Evolutionary conservation across 2,888 invertebrate genomes (phyloP), one percentile per base, ranked within the genome.

Genomic region (Nomada hirtipes): DNA sequence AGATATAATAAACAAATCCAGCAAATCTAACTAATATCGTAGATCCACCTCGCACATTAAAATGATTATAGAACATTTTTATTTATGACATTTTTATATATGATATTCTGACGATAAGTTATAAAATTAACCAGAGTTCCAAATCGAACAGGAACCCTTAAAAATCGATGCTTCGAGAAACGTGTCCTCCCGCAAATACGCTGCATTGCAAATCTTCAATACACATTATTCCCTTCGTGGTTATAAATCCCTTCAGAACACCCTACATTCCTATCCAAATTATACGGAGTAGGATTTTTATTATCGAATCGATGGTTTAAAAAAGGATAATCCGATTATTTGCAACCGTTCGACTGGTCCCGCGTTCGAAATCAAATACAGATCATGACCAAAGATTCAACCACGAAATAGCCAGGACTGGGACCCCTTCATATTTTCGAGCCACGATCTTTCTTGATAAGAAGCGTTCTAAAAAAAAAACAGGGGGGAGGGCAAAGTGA

Each of bases 401-500:
- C 11, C 53, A 15, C 29, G 60, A 44, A 64, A 44, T 29, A 23
- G 15, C 20, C 36, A 23, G 72, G 20, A 13, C 13, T 7, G 36
- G 36, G 36, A 63, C 63, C 57, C 63, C 3, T 13, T 13, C 50
- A 13, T 52, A 59, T 59, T 68, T 64, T 36, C 36, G 63, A 13
- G 59, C 15, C 44, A 23, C 20, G 26, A 60, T 55, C 60, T 57
- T 52, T 13, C 52, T 55, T 20, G 81, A 75, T 71, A 81, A 72
- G 81, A 55, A 7, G 15, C 50, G 26, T 26, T 76, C 59, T 70
- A 68, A 68, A 75, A 52, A 52, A 7, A 53, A 47, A 3, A 15
- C 15, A 47, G 57, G 53, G 2, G 10, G 53, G 29, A 36, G 71
- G 42, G 55, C 44, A 57, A 71, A 73, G 80, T 83, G 86, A 85